Evolutionary conservation across 2,888 invertebrate genomes (phyloP).

Genomic region (Biston betularia): DNA sequence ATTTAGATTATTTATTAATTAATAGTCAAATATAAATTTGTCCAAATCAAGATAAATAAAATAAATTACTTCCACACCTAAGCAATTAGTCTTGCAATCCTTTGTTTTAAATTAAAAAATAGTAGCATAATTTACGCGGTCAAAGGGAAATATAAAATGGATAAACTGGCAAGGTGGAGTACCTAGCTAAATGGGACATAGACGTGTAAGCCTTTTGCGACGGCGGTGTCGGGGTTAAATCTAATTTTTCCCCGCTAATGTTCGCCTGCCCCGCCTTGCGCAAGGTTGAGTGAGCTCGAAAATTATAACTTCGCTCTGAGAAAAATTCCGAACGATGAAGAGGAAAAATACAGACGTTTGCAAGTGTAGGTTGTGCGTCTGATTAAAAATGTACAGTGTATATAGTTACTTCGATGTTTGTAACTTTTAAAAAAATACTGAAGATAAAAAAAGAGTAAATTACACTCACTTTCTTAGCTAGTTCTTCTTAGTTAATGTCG

Average conservation of each 20-base stretch:
- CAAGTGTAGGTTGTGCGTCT: constrained; percentile 40
- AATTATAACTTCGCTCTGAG: constrained; percentile 69
- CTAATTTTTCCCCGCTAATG: constrained; percentile 82
- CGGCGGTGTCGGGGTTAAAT: constrained; percentile 78
- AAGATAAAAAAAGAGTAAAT: background rate
- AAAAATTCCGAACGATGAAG: constrained; percentile 49
- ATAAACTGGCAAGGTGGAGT: constrained; percentile 64
- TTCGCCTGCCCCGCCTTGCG: constrained; percentile 62
- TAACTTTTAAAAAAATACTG: too few relatives aligned
- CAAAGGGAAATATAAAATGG: constrained; percentile 68
- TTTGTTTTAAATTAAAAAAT: constrained; percentile 52
- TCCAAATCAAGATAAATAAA: constrained; percentile 10
- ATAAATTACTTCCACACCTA: constrained; percentile 11
- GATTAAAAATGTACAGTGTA: constrained; percentile 18
- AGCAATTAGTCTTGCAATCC: background rate
- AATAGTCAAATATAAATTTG: too few relatives aligned
- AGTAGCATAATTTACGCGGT: constrained; percentile 56
- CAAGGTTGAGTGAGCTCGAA: constrained; percentile 76
- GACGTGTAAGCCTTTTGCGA: constrained; percentile 62
- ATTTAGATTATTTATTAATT: too few relatives aligned
- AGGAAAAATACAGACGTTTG: constrained; percentile 47
- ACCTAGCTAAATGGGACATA: constrained; percentile 63
- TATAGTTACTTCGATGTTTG: too few relatives aligned
- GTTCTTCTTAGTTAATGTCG: too few relatives aligned
- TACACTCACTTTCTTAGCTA: too few relatives aligned